Percentiles rank a stretch among this genome's conserved stretches.
Conservation (phyloP, 1,140 invertebrate genomes). For the Zophobas morio region DNA sequence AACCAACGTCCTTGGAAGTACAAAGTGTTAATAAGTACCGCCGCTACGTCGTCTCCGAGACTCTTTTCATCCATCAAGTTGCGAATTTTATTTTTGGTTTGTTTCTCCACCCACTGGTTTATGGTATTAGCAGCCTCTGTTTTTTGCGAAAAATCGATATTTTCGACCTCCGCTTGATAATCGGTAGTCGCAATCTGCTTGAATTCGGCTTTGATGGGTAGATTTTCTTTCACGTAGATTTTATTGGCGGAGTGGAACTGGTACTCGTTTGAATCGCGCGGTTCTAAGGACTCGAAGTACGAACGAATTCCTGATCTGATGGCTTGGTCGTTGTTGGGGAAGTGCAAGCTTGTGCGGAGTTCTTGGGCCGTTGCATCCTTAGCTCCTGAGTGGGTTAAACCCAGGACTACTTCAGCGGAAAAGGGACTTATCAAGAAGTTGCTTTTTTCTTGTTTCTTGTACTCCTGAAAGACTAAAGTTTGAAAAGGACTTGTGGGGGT, state of each 20-base stretch:
- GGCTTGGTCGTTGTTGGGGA: neutral
- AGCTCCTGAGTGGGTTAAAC: conserved; percentile 2
- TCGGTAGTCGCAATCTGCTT: conserved; percentile 67
- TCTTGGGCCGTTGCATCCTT: conserved; percentile 9
- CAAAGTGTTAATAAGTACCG: conserved; percentile 87
- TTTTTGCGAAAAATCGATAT: conserved; percentile 71
- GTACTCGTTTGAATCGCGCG: neutral
- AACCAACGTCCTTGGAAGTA: conserved; percentile 84
- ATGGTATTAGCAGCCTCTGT: conserved; percentile 69
- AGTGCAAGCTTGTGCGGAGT: neutral
- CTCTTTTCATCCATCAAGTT: conserved; percentile 74
- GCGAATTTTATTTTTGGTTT: conserved; percentile 82
- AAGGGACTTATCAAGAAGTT: conserved; percentile 8
- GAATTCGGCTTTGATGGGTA: conserved; percentile 58
- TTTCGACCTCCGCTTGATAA: conserved; percentile 71
- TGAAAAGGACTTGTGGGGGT: too few relatives aligned
- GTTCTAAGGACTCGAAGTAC: neutral
- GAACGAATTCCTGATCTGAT: neutral
- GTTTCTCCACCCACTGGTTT: conserved; percentile 80
- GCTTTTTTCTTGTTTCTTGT: neutral
- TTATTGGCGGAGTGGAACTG: conserved; percentile 49
- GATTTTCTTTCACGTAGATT: conserved; percentile 69
- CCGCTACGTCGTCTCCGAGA: conserved; percentile 70
- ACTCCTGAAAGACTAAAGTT: neutral
- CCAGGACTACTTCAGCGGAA: conserved; percentile 3